Evolutionary conservation across 2,113 vertebrate species (phyloP), one percentile per base, ranked within the genome.

Genomic region (Zingel zingel): DNA sequence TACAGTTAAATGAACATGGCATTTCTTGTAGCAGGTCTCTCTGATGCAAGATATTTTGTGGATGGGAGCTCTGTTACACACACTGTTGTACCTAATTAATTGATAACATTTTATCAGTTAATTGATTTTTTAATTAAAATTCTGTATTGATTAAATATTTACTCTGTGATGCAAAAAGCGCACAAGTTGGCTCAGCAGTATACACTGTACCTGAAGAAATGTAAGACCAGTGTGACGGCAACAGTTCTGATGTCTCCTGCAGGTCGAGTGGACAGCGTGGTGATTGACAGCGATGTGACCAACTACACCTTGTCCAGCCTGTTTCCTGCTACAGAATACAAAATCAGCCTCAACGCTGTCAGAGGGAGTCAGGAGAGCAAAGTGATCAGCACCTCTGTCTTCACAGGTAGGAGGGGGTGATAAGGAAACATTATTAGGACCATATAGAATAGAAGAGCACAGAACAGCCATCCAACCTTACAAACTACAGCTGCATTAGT

Each of bases 261-360:
- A 98, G 98, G 98, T 27, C 95, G 96, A 59, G 94, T 96, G 83
- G 97, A 99, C 93, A 98, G 96, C 58, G 89, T 96, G 3, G 91
- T 97, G 89, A 96, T 99, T 21, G 91, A 96, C 91, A 97, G 93
- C 1, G 96, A 96, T 2, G 94, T 95, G 84, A 97, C 95, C 0
- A 96, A 97, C 86, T 97, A 97, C 79, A 88, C 90, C 54, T 91
- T 99, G 89, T 94, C 83, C 67, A 96, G 91, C 81, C 94, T 99
- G 70, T 93, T 97, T 82, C 97, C 98, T 0, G 97, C 97, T 23
- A 99, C 96, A 0, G 97, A 98, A 86, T 99, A 99, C 0, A 95
- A 97, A 85, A 96, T 99, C 16, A 96, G 83, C 74, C 74, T 99
- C 86, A 99, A 95, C 68, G 96, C 96, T 0, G 94, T 99, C 82